Evolutionary conservation across 1,140 invertebrate species (phyloP), one percentile per base, ranked within the genome.

Genomic region (Pachypsylla venusta): DNA sequence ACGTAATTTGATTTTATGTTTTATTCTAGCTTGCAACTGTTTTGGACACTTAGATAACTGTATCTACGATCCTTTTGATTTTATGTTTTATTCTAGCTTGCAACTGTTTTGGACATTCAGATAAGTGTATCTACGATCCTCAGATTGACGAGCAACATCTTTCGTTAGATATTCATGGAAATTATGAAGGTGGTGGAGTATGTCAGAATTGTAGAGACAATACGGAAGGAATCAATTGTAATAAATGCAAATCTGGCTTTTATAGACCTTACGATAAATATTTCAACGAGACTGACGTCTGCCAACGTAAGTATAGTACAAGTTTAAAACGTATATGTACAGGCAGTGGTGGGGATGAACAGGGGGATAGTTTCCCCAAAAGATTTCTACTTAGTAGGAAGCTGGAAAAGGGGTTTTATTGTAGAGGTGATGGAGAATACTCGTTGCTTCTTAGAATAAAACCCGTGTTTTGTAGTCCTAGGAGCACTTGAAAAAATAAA

Each of bases 171-270:
- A 93, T 96, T 39, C 77, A 93, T 67, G 95, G 89, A 0, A 81
- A 81, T 26, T 93, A 90, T 68, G 87, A 90, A 62, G 94, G 94
- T 22, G 96, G 93, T 57, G 93, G 93, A 16, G 81, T 89, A 28
- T 97, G 93, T 68, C 75, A 85, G 66, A 90, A 96, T 64, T 97
- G 93, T 66, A 79, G 81, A 64, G 80, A 98, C 70, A 90, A 97
- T 69, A 99, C 97, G 0, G 82, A 91, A 67, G 97, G 97, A 12
- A 93, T 94, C 58, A 99, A 99, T 72, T 99, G 97, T 71, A 85
- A 99, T 67, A 81, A 89, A 62, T 99, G 97, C 70, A 81, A 81
- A 67, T 70, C 82, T 0, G 90, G 83, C 2, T 99, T 77, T 73
- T 99, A 82, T 70, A 76, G 91, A 57, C 93, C 94, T 0, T 77